These are phyloP conservation scores for Uropsilus gracilis DNA, from an alignment of 2,113 vertebrate genomes.

Conservation along the genomic window DNA sequence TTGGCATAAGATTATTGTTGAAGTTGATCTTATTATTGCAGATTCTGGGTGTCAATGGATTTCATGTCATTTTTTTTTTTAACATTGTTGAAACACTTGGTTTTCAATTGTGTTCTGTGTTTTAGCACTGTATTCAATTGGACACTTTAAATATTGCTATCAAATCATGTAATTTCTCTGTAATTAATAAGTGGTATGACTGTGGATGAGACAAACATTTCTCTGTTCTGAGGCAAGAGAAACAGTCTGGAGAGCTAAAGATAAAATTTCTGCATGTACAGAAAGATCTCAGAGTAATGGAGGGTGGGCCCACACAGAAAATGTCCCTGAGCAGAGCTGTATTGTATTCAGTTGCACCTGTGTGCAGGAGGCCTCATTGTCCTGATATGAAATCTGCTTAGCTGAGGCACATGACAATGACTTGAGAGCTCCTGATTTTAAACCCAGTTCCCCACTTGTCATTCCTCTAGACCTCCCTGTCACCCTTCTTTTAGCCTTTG, in stretches of 20 bases:
- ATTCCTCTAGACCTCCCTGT: constrained; percentile 57
- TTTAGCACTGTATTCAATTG: constrained; percentile 22
- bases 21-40: background rate
- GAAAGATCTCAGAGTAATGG: background rate
- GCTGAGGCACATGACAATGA: background rate
- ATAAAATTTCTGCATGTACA: background rate
- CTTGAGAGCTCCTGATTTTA: constrained; percentile 13
- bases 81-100: constrained; percentile 10
- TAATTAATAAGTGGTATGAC: background rate
- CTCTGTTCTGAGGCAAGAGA: background rate
- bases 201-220: constrained; percentile 48
- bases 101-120: constrained; percentile 36
- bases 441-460: background rate
- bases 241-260: background rate
- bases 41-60: background rate
- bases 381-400: background rate
- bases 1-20: background rate
- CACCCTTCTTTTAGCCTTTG: constrained; percentile 1
- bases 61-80: background rate
- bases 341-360: constrained; percentile 6
- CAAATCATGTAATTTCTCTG: background rate
- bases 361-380: constrained; percentile 44
- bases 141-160: constrained; percentile 38
- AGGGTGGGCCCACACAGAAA: background rate
- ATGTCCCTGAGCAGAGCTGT: background rate